These are phyloP conservation scores for Parus major DNA, from an alignment of 2,113 vertebrate genomes.

Conservation along the genomic window DNA sequence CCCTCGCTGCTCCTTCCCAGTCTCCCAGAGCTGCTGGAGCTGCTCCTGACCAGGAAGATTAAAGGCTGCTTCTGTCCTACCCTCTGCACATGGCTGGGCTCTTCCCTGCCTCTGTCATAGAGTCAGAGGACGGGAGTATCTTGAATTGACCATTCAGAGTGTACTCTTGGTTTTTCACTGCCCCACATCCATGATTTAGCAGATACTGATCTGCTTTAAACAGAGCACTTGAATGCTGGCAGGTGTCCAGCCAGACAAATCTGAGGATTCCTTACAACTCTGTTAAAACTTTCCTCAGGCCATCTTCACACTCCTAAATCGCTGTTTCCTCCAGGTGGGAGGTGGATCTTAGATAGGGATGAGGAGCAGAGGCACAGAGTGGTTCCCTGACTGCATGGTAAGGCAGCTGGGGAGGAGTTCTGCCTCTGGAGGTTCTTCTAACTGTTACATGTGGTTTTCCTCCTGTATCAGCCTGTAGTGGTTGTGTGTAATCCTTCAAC, in stretches of 20 bases:
- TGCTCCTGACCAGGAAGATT: not conserved
- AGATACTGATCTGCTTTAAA: not conserved
- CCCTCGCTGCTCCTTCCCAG: not conserved
- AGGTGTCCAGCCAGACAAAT: not conserved
- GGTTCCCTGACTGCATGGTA: not conserved
- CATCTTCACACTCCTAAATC: accelerated
- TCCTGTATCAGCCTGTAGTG: not conserved
- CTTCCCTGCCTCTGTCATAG: not conserved
- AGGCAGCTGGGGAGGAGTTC: not conserved
- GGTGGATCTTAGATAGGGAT: accelerated
- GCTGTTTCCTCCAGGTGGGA: not conserved
- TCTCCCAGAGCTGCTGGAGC: not conserved
- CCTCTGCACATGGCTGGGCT: not conserved
- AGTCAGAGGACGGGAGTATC: not conserved
- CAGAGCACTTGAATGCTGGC: not conserved
- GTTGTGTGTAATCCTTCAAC: not conserved
- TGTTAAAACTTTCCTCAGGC: not conserved
- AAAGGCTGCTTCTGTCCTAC: not conserved
- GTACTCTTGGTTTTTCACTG: not conserved
- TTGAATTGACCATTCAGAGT: not conserved
- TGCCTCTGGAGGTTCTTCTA: not conserved
- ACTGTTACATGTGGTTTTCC: not conserved
- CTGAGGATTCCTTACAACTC: not conserved
- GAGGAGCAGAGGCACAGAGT: not conserved
- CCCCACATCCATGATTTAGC: not conserved